Percentiles rank a stretch among this genome's conserved stretches.
Conservation (phyloP, 2,113 vertebrate genomes). For the Mirza zaza region DNA sequence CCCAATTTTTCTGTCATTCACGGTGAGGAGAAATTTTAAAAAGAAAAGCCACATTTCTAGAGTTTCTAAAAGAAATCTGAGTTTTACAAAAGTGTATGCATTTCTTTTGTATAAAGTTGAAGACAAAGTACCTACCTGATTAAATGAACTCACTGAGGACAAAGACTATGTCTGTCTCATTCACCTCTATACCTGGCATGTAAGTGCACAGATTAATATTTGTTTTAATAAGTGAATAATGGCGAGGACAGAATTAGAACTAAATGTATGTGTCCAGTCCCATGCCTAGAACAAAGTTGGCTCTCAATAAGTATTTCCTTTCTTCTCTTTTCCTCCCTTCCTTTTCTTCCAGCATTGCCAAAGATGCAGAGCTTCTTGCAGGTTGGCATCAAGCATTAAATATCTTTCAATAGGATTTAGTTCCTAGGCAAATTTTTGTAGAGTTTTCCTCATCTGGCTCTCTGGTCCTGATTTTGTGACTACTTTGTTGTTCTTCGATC, state of each 20-base stretch:
- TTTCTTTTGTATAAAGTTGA: background rate
- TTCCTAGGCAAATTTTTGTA: background rate
- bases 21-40: background rate
- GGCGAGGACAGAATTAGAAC: background rate
- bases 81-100: background rate
- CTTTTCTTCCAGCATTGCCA: background rate
- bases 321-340: background rate
- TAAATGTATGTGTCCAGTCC: background rate
- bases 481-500: background rate
- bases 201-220: background rate
- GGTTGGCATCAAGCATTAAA: background rate
- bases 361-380: background rate
- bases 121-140: background rate
- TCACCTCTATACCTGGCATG: background rate
- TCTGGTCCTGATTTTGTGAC: conserved; percentile 25
- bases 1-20: background rate
- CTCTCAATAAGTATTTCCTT: background rate
- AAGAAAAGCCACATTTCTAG: background rate
- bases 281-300: background rate
- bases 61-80: conserved; percentile 31
- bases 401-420: background rate
- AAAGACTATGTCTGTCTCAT: background rate
- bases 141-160: background rate
- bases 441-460: background rate
- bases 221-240: background rate